Conservation (phyloP, 2,113 vertebrate species). For the Stegostoma tigrinum region DNA sequence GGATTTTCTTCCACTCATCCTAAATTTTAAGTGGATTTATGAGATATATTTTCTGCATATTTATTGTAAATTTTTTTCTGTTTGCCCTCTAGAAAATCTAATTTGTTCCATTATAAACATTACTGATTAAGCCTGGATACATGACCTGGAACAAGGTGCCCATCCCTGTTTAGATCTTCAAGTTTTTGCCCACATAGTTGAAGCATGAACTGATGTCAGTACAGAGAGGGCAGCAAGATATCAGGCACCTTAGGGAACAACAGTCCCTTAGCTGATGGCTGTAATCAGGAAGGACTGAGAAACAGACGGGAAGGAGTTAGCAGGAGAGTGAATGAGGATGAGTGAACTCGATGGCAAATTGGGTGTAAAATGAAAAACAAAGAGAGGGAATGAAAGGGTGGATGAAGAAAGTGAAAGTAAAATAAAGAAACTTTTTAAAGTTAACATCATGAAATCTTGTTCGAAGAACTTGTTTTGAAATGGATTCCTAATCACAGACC, state of each 20-base stretch:
- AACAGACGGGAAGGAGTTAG: neutral
- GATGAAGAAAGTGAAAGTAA: neutral
- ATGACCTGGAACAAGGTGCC: conserved; percentile 43
- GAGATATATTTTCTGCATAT: conserved; percentile 50
- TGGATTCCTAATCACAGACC: neutral
- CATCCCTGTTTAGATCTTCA: too few relatives aligned
- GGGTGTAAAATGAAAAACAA: neutral
- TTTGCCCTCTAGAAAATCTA: conserved; percentile 62
- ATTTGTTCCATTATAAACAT: conserved; percentile 45
- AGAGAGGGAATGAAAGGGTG: neutral
- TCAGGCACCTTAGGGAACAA: neutral
- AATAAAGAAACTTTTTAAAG: neutral
- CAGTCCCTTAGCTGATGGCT: too few relatives aligned
- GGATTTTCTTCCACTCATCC: conserved; percentile 6
- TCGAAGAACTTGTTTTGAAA: neutral
- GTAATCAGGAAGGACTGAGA: neutral
- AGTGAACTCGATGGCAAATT: neutral
- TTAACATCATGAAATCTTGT: neutral
- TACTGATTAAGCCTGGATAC: conserved; percentile 47
- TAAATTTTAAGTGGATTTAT: conserved; percentile 59
- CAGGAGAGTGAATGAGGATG: neutral
- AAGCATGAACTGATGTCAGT: too few relatives aligned
- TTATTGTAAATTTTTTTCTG: conserved; percentile 59
- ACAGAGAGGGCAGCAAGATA: neutral
- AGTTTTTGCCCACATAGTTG: neutral